Evolutionary conservation across 2,888 invertebrate genomes (phyloP).

Genomic region (Monopis laevigella): DNA sequence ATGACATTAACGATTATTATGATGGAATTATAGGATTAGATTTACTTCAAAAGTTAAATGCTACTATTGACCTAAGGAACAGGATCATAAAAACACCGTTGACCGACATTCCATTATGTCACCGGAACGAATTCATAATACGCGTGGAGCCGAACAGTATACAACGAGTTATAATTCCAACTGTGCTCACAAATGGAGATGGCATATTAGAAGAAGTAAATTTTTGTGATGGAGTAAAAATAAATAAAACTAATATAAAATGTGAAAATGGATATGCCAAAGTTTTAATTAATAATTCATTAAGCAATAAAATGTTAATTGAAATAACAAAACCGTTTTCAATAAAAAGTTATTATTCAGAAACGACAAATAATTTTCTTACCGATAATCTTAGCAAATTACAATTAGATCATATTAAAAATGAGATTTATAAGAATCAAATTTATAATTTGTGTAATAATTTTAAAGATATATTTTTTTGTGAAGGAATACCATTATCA

Average conservation of each 20-base stretch:
- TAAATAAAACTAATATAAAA: conserved; percentile 16
- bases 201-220: conserved; percentile 13
- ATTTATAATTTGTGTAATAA: conserved; percentile 19
- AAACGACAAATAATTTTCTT: not conserved
- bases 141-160: conserved; percentile 5
- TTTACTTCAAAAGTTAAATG: conserved; percentile 18
- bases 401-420: conserved; percentile 18
- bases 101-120: no score
- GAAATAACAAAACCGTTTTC: not conserved
- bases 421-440: not conserved
- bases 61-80: conserved; percentile 17
- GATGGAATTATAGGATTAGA: conserved; percentile 18
- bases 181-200: conserved; percentile 14
- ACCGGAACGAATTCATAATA: not conserved
- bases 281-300: conserved; percentile 16
- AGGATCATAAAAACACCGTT: conserved; percentile 13
- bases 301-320: not conserved
- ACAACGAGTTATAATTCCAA: conserved; percentile 16
- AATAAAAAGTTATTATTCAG: not conserved
- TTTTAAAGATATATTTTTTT: conserved; percentile 17
- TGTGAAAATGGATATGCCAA: conserved; percentile 16
- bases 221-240: conserved; percentile 16
- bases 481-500: conserved; percentile 10
- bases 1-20: conserved; percentile 14
- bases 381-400: conserved; percentile 2